A percentile compares a stretch with the other conserved stretches of the same genome.
phyloP scores from a whole-genome alignment of 2,113 vertebrate genomes.

The Gopherus evgoodei region DNA sequence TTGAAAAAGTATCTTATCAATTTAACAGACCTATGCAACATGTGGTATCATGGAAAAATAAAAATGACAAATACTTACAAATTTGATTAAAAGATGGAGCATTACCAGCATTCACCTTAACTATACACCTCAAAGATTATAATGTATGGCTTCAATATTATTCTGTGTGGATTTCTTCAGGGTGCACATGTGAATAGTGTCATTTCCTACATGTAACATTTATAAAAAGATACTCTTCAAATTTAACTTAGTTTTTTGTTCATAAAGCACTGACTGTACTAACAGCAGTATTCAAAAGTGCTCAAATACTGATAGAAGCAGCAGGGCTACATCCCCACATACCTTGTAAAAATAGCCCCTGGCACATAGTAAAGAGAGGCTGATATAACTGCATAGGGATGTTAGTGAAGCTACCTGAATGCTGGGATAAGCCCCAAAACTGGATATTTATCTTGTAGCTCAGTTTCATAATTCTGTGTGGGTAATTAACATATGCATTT shows the following conservation, averaged over 20 bases:
- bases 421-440: not conserved
- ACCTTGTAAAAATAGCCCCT: accelerated
- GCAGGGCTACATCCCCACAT: not conserved
- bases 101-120: not conserved
- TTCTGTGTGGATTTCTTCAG: not conserved
- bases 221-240: not conserved
- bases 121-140: not conserved
- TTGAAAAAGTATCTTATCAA: not conserved
- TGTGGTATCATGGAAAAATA: not conserved
- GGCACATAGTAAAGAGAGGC: accelerated
- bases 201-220: not conserved
- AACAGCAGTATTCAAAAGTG: not conserved
- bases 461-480: not conserved
- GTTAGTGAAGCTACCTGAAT: not conserved
- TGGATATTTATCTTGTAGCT: not conserved
- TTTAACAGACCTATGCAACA: not conserved
- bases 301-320: not conserved
- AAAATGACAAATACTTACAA: not conserved
- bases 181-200: not conserved
- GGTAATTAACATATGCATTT: not conserved
- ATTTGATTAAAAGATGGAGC: not conserved
- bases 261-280: too few relatives aligned
- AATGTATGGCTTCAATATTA: not conserved
- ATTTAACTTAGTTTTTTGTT: not conserved
- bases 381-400: not conserved